Conservation (phyloP, 2,113 vertebrate genomes). For the Hippocampus abdominalis region DNA sequence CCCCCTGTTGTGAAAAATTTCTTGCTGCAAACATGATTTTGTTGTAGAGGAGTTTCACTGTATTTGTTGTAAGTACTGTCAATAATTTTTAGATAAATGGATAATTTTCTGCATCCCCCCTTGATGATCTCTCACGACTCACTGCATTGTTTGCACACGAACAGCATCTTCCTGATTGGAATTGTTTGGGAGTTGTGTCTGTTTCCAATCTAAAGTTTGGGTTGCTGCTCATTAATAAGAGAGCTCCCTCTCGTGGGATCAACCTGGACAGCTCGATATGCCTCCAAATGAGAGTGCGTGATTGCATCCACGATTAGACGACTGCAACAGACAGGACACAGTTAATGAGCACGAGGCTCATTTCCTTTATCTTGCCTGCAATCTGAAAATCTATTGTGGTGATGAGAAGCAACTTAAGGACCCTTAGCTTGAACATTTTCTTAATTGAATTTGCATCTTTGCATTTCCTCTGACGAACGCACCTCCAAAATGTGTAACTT, state of each 20-base stretch:
- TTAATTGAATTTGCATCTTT: slow-evolving; percentile 14
- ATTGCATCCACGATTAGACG: slow-evolving; percentile 46
- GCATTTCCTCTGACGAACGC: slow-evolving; percentile 6
- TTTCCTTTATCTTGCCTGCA: slow-evolving; percentile 28
- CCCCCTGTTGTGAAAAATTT: too few relatives aligned
- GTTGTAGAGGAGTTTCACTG: too few relatives aligned
- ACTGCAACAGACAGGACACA: slow-evolving; percentile 31
- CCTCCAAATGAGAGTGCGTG: slow-evolving; percentile 33
- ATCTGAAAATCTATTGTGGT: slow-evolving; percentile 32
- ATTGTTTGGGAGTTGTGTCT: background rate
- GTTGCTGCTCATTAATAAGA: slow-evolving; percentile 18
- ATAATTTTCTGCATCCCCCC: too few relatives aligned
- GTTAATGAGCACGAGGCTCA: slow-evolving; percentile 42
- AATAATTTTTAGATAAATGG: background rate
- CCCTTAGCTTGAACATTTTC: slow-evolving; percentile 20
- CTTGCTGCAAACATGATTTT: too few relatives aligned
- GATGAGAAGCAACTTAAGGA: slow-evolving; percentile 7
- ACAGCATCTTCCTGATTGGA: background rate
- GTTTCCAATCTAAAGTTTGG: slow-evolving; percentile 22
- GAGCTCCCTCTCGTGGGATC: slow-evolving; percentile 11
- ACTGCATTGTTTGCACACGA: background rate
- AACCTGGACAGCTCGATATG: slow-evolving; percentile 14
- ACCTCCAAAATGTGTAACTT: background rate
- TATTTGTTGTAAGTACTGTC: background rate
- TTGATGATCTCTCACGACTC: too few relatives aligned